Percentiles rank a stretch among this genome's conserved stretches.
These are phyloP conservation scores for Cryptoprocta ferox DNA, from an alignment of 2,797 vertebrate species.

Conservation along the genomic window DNA sequence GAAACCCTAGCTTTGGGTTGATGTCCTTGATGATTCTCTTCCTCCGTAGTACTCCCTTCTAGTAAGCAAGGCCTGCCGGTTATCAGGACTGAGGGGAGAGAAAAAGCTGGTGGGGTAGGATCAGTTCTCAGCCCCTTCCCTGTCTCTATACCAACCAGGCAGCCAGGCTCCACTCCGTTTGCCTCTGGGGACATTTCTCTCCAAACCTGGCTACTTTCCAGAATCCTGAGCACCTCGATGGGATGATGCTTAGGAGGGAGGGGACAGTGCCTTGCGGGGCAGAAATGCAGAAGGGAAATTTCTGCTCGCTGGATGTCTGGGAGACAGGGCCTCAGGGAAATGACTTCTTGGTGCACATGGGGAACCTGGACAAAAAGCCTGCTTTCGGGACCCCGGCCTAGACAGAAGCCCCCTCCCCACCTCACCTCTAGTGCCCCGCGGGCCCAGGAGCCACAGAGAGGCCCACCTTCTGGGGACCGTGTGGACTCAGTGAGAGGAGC, in stretches of 20 bases:
- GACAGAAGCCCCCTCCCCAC: background rate
- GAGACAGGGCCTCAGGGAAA: background rate
- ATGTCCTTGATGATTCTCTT: background rate
- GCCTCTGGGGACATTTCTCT: background rate
- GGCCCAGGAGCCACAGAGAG: background rate
- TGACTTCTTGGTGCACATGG: background rate
- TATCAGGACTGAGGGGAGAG: background rate
- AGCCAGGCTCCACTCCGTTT: background rate
- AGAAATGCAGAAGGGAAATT: background rate
- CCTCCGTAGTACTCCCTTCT: background rate
- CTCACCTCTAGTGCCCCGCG: background rate
- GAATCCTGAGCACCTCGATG: background rate
- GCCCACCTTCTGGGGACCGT: background rate
- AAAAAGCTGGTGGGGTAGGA: background rate
- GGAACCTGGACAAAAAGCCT: background rate
- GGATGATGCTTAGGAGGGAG: background rate
- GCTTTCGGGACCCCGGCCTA: background rate
- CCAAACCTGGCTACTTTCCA: background rate
- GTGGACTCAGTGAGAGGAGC: background rate
- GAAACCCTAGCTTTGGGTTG: background rate
- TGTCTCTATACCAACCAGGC: background rate
- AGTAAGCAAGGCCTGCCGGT: background rate
- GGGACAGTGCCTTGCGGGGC: background rate
- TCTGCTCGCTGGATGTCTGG: background rate
- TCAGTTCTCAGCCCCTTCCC: background rate